These are phyloP conservation scores for Malurus splendens DNA, from an alignment of 2,797 vertebrate genomes.

Conservation along the genomic window DNA sequence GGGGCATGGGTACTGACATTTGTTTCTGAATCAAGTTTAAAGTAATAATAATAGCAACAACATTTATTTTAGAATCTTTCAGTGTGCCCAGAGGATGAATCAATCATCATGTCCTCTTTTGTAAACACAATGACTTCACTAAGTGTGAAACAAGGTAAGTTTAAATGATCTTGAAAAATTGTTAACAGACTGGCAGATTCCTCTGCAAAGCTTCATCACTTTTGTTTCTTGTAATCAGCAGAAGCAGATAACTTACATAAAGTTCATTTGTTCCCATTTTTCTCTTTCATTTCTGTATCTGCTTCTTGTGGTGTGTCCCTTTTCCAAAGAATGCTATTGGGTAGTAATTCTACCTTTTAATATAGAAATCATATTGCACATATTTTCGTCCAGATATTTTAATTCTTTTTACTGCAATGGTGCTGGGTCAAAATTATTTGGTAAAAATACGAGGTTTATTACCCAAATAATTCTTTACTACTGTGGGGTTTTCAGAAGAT, in stretches of 20 bases:
- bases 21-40: background rate
- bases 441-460: background rate
- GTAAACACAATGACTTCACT: conserved; percentile 99
- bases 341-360: background rate
- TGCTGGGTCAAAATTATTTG: background rate
- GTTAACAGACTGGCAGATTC: background rate
- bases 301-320: background rate
- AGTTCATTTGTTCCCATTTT: background rate
- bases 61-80: conserved; percentile 86
- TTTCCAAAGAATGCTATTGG: background rate
- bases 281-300: accelerated
- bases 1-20: background rate
- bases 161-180: background rate
- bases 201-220: background rate
- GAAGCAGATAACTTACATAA: background rate
- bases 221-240: background rate
- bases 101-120: conserved; percentile 99
- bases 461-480: background rate
- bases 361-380: background rate
- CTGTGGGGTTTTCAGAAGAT: background rate
- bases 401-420: background rate
- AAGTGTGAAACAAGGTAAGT: conserved; percentile 94
- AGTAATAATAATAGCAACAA: background rate
- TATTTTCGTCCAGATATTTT: background rate
- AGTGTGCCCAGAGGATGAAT: conserved; percentile 97